Evolutionary conservation across 92 coral and sea anemone species (phyloP).

Genomic region (Galaxea fascicularis): DNA sequence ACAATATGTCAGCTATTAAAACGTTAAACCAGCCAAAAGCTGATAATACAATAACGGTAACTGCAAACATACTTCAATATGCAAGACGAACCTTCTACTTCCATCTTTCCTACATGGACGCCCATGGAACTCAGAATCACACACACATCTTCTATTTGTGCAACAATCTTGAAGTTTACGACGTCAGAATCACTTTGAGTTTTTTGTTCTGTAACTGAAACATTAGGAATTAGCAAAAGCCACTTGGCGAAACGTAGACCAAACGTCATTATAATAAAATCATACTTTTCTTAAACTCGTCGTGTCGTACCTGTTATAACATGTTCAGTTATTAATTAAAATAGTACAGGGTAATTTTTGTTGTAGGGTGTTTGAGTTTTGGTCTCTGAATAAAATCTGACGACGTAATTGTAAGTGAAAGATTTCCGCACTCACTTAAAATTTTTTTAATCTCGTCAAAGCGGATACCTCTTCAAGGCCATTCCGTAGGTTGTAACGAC

Average conservation of each 20-base stretch:
- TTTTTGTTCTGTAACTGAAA: constrained; percentile 26
- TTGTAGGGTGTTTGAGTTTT: too few relatives aligned
- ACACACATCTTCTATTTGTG: constrained; percentile 73
- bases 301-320: too few relatives aligned
- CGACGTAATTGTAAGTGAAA: too few relatives aligned
- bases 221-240: not conserved
- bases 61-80: not conserved
- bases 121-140: constrained; percentile 79
- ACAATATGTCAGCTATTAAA: not conserved
- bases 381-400: too few relatives aligned
- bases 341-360: too few relatives aligned
- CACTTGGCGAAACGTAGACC: not conserved
- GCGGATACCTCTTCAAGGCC: too few relatives aligned
- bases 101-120: constrained; percentile 73
- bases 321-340: too few relatives aligned
- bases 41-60: not conserved
- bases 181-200: constrained; percentile 26
- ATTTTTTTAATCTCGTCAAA: too few relatives aligned
- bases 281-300: too few relatives aligned
- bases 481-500: too few relatives aligned
- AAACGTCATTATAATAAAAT: not conserved
- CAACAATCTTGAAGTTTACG: constrained; percentile 70
- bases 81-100: constrained; percentile 69
- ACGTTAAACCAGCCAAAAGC: not conserved
- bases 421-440: too few relatives aligned